A percentile compares a stretch with the other conserved stretches of the same genome.
Conservation (phyloP, 2,888 invertebrate species). For the Eumerus sabulonum region DNA sequence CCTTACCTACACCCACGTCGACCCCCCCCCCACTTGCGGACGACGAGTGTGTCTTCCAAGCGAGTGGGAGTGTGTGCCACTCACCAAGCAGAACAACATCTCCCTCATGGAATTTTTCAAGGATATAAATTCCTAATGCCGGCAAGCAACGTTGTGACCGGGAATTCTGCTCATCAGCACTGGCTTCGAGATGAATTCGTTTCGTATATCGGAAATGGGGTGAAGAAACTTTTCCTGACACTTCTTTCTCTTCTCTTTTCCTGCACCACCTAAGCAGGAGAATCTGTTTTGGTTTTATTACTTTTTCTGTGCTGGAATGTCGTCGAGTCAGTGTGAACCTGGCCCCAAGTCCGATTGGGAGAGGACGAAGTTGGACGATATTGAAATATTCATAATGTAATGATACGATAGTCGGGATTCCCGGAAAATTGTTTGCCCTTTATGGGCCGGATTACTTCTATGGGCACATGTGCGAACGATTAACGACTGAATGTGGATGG, state of each 20-base stretch:
- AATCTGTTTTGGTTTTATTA: no score
- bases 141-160: constrained; percentile 20
- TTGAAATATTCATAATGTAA: constrained; percentile 56
- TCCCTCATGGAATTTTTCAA: constrained; percentile 44
- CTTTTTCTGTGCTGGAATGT: constrained; percentile 29
- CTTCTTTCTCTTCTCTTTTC: constrained; percentile 41
- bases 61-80: no score
- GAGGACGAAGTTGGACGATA: constrained; percentile 32
- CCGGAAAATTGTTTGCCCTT: constrained; percentile 18
- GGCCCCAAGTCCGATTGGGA: constrained; percentile 5
- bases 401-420: constrained; percentile 26
- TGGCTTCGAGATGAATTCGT: constrained; percentile 39
- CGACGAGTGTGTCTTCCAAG: constrained; percentile 1
- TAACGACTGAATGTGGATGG: constrained; percentile 38
- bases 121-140: constrained; percentile 57
- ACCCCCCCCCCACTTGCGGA: constrained; percentile 8
- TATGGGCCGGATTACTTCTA: constrained; percentile 14
- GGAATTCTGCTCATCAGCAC: constrained; percentile 34
- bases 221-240: constrained; percentile 45
- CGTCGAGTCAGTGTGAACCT: constrained; percentile 26
- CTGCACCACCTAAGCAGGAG: background rate
- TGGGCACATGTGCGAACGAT: constrained; percentile 23
- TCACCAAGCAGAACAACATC: no score
- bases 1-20: background rate
- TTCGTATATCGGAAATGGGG: constrained; percentile 44